These are phyloP conservation scores for Coelopa pilipes DNA, from an alignment of 2,888 invertebrate genomes.

Conservation along the genomic window DNA sequence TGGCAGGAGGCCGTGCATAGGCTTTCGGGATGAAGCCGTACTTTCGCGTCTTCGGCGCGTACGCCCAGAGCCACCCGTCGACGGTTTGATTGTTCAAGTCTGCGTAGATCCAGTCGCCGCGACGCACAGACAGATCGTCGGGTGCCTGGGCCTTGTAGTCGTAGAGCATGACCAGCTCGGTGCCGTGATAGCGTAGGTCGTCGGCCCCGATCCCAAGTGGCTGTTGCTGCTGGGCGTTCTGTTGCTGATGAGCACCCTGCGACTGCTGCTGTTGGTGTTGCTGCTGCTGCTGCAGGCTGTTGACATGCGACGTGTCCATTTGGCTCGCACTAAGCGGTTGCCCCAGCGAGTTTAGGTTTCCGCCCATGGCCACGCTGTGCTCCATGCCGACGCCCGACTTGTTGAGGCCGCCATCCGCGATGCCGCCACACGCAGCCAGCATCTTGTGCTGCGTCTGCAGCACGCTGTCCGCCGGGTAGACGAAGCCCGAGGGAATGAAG, in stretches of 20 bases:
- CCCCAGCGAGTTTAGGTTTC: conserved; percentile 47
- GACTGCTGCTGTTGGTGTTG: conserved; percentile 45
- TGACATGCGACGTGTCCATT: conserved; percentile 36
- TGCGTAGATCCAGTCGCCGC: conserved; percentile 96
- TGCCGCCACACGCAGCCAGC: conserved; percentile 15
- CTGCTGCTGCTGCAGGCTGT: conserved; percentile 38
- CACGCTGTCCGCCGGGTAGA: conserved; percentile 89
- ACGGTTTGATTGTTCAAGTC: conserved; percentile 93
- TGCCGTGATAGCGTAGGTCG: conserved; percentile 85
- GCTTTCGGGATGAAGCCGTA: conserved; percentile 97
- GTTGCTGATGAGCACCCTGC: conserved; percentile 48
- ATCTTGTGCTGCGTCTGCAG: conserved; percentile 67
- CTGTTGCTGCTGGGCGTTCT: conserved; percentile 47
- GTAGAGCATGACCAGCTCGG: conserved; percentile 92
- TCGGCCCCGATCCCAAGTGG: conserved; percentile 66
- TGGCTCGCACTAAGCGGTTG: conserved; percentile 40
- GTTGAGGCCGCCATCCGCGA: conserved; percentile 16
- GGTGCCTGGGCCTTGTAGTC: conserved; percentile 96
- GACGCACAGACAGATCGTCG: conserved; percentile 88
- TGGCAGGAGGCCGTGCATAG: conserved; percentile 91
- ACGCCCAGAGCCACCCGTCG: conserved; percentile 95
- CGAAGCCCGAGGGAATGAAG: conserved; percentile 94
- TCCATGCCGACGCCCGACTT: conserved; percentile 25
- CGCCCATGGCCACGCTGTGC: conserved; percentile 39
- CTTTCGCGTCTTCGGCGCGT: conserved; percentile 90